phyloP scores from a whole-genome alignment of 2,797 vertebrate genomes.

The Spatula versicolor region DNA sequence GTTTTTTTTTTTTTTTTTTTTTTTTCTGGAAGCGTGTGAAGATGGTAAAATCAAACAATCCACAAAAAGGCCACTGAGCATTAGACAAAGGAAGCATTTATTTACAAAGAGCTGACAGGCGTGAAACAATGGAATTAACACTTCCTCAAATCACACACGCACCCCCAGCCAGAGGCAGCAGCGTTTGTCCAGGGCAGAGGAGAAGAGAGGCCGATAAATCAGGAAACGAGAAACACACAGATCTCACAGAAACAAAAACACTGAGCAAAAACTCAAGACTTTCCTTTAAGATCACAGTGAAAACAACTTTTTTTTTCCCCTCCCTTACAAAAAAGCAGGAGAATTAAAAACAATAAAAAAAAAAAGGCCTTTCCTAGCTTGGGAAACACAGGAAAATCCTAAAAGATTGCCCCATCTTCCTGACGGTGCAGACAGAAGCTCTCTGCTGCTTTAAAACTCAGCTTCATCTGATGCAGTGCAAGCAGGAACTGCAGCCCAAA shows the following conservation, averaged over 20 bases:
- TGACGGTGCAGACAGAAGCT: background rate
- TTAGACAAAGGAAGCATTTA: background rate
- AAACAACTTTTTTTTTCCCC: background rate
- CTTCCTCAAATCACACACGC: background rate
- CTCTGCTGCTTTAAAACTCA: background rate
- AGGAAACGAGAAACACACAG: background rate
- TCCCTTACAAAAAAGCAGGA: background rate
- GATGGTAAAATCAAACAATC: background rate
- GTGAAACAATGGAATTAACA: background rate
- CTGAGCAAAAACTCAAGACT: background rate
- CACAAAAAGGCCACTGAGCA: background rate
- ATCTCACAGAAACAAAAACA: background rate
- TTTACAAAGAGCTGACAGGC: background rate
- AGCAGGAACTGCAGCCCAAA: background rate
- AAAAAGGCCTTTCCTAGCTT: background rate
- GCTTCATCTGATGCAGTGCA: background rate
- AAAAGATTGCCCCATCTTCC: background rate
- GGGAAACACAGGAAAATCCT: background rate
- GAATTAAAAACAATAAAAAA: background rate
- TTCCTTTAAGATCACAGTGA: background rate
- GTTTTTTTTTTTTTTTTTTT: too few relatives aligned
- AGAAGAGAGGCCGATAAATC: background rate
- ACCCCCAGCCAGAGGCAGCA: background rate
- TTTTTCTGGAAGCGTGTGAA: background rate
- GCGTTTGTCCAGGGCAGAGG: background rate